Base-by-base conservation (phyloP, 2,797 vertebrate species). In the Clarias fuscus region DNA sequence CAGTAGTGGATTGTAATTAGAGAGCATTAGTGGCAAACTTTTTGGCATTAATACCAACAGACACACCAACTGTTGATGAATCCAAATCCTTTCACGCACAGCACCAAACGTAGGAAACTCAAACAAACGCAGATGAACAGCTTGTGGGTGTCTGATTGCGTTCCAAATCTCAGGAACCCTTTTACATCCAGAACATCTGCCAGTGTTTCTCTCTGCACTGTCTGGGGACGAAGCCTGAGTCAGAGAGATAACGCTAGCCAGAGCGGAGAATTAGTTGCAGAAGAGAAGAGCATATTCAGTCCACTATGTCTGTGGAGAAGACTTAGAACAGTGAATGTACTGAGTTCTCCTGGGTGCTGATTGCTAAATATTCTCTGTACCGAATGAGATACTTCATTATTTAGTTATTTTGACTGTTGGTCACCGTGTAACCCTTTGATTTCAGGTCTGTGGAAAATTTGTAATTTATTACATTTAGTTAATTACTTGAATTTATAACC, bases 131-230 rank as follows among this genome's bases (percentile, higher is more conserved):
- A 76, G 58, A 82, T n/a, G 37, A 84, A 88, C 85, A 87, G 62
- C 90, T 90, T 85, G 11, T 87, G 77, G 56, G 71, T 75, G 68
- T 84, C 88, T 89, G 91, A 92, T 93, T 92, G 89, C 90, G 22
- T 30, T 79, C 81, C 86, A 86, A 84, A 33, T 53, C 80, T 90
- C 75, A 20, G 37, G 70, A 85, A 76, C 72, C 73, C 77, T 88
- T 83, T 86, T 84, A 86, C 27, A 72, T 84, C 87, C 86, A 64
- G 84, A 89, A 89, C 83, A 85, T 78, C 76, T 40, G 76, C 72
- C 83, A 80, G 80, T 70, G 80, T 81, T 89, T 90, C 64, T 33
- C 75, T 84, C 43, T 78, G 33, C 43, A 5, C 85, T 58, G 78
- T 75, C 43, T 82, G 78, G 85, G 30, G 85, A 86, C 22, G 6